Evolutionary conservation across 2,888 invertebrate genomes (phyloP).

Genomic region (Calephelis perditalis): DNA sequence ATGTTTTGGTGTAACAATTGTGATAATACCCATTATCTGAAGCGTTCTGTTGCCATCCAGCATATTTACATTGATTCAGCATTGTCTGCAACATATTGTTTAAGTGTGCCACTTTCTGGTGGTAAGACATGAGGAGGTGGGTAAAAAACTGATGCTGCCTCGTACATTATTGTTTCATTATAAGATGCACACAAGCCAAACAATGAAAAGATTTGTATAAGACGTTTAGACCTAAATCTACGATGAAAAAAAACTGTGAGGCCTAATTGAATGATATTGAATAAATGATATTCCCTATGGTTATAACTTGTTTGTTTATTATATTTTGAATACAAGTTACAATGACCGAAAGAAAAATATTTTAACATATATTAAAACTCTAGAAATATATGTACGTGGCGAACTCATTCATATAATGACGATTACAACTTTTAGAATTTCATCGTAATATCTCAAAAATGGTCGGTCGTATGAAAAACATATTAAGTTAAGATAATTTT

Average conservation of each 20-base stretch:
- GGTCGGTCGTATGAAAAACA: too few relatives aligned
- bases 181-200: constrained; percentile 43
- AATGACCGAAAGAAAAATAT: too few relatives aligned
- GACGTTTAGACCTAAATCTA: constrained; percentile 39
- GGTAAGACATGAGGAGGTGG: constrained; percentile 40
- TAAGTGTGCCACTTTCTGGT: constrained; percentile 38
- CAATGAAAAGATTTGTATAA: constrained; percentile 39
- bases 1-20: constrained; percentile 27
- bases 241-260: constrained; percentile 31
- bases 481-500: too few relatives aligned
- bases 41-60: constrained; percentile 28
- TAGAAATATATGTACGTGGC: too few relatives aligned
- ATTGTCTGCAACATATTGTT: constrained; percentile 38
- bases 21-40: constrained; percentile 27
- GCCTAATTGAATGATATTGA: too few relatives aligned
- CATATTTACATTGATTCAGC: constrained; percentile 28
- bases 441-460: too few relatives aligned
- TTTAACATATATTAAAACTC: too few relatives aligned
- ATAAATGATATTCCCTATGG: too few relatives aligned
- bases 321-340: too few relatives aligned
- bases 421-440: too few relatives aligned
- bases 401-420: too few relatives aligned
- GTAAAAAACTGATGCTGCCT: constrained; percentile 40
- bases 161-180: constrained; percentile 35
- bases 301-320: too few relatives aligned